Conservation (phyloP, 2,888 invertebrate species). For the Alviniconcha strummeri region DNA sequence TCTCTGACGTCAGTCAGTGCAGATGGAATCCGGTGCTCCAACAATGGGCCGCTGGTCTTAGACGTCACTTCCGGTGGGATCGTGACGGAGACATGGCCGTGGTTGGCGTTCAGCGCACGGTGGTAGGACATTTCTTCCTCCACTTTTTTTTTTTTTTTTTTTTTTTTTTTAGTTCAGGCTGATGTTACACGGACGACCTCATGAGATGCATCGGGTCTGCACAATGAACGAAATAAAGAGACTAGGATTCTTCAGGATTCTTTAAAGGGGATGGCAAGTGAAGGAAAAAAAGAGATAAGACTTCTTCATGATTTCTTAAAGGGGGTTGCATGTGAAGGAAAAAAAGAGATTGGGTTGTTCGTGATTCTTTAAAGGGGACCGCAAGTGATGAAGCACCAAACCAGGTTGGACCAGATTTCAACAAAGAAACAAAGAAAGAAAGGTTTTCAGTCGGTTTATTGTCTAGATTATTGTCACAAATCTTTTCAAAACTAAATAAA, state of each 20-base stretch:
- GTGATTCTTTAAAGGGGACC: no score
- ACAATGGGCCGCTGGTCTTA: not conserved
- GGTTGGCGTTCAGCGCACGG: not conserved
- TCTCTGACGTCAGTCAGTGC: not conserved
- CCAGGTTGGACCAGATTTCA: no score
- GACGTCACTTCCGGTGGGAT: constrained; percentile 26
- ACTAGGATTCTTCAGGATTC: not conserved
- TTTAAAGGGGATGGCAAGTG: not conserved
- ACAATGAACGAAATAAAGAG: not conserved
- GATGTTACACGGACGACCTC: no score
- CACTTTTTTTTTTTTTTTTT: not conserved
- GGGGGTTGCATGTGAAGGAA: no score
- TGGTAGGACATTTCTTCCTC: not conserved
- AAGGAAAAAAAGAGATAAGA: not conserved
- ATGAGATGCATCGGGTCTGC: no score
- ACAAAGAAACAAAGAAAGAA: no score
- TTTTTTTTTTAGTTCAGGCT: not conserved
- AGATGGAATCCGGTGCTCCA: not conserved
- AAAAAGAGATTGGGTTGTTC: no score
- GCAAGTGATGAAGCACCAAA: no score
- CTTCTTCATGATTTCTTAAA: not conserved
- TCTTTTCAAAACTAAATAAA: no score
- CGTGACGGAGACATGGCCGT: not conserved
- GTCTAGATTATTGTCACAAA: no score
- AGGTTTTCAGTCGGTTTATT: no score